Conservation (phyloP, 2,797 vertebrate genomes). For the Sebastes iracundus region DNA sequence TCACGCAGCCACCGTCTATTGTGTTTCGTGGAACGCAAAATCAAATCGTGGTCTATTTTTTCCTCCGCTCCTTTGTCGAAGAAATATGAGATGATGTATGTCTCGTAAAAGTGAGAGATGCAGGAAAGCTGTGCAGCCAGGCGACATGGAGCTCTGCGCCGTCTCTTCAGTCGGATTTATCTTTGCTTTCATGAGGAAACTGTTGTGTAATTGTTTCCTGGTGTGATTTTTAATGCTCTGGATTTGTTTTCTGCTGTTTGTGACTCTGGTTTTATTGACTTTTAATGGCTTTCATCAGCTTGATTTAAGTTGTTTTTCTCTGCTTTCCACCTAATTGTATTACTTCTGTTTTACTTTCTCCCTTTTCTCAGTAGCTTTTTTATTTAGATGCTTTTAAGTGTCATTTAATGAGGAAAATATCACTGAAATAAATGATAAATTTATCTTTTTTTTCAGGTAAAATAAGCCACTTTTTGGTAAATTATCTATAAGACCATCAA, state of each 20-base stretch:
- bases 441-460: neutral
- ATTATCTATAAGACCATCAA: no score
- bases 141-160: neutral
- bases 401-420: neutral
- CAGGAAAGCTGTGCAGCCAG: neutral
- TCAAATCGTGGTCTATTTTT: constrained; percentile 48
- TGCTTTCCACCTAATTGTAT: neutral
- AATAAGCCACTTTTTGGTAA: no score
- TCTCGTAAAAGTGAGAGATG: neutral
- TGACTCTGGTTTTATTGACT: neutral
- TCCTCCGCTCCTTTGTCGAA: neutral
- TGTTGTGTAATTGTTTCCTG: neutral
- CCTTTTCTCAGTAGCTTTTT: neutral
- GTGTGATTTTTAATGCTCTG: neutral
- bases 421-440: neutral
- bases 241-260: neutral
- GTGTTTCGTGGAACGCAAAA: constrained; percentile 47
- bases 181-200: constrained; percentile 1
- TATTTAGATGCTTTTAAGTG: neutral
- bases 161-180: neutral
- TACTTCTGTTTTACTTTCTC: neutral
- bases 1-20: neutral
- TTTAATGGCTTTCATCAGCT: neutral
- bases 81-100: constrained; percentile 29
- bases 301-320: neutral